Base-by-base conservation (phyloP, 2,113 vertebrate species). In the Petaurus breviceps region DNA sequence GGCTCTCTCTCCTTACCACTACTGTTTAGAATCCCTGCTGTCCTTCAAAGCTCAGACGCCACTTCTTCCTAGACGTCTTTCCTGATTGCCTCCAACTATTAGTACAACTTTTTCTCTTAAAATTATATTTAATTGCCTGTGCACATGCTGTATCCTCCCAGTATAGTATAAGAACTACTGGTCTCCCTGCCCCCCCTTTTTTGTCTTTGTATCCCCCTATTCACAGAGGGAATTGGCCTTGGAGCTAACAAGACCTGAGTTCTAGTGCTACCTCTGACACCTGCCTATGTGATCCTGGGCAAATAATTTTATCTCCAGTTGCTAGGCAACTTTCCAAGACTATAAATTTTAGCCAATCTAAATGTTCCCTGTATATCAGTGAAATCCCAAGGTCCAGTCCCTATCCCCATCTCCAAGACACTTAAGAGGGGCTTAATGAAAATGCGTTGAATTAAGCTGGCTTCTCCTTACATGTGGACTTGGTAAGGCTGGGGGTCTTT, bases 151-250 rank as follows among this genome's bases (percentile, higher is more conserved):
- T 77, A 77, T 43, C 16, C 4, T 77, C 37, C 2, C 37, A 22
- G 68, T 6, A 22, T 6, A 77, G 14, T 77, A 77, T 77, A 77
- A 77, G 4, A 77, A 77, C 14, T 14, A 43, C 37, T n/a, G 43
- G 68, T 77, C 1, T 2, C 57, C 57, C 37, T 89, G 2, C 91
- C 89, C 31, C n/a, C 3, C 24, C 89, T 47, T 26, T 24, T 31
- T 28, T 49, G 77, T 52, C 54, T 84, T 94, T 53, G 91, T 53
- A 93, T 93, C 90, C 90, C 46, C 7, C 91, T 92, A 51, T 91
- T 92, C 90, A 31, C 12, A 5, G 10, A 16, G 91, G 89, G 22
- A 95, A 89, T 93, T 37, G 50, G 14, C 9, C 8, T 57, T 57
- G 55, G 54, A 49, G 49, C 19, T 49, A 31, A 7, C 23, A 96